phyloP scores from a whole-genome alignment of 2,888 invertebrate genomes.

The Biston stratarius region DNA sequence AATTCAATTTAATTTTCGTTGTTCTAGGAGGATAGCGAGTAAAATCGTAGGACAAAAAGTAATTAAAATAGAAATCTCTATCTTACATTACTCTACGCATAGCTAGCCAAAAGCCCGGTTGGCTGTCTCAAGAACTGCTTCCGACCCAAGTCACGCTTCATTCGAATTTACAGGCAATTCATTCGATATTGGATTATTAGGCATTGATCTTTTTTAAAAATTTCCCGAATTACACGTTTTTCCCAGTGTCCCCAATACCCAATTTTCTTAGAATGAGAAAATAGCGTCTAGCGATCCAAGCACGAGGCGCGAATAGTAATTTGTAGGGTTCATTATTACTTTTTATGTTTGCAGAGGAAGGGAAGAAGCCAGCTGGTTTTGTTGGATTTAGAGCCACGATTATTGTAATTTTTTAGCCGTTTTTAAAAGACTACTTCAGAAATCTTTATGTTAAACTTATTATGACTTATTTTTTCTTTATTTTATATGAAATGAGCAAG shows the following conservation, averaged over 20 bases:
- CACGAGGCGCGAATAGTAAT: slow-evolving; percentile 69
- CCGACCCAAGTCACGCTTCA: slow-evolving; percentile 71
- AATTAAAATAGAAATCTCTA: not conserved
- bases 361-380: slow-evolving; percentile 24
- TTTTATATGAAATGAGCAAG: not conserved
- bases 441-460: not conserved
- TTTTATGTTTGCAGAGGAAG: slow-evolving; percentile 35
- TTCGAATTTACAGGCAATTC: slow-evolving; percentile 83
- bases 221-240: slow-evolving; percentile 53
- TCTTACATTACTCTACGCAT: slow-evolving; percentile 8
- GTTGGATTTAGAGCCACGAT: slow-evolving; percentile 25
- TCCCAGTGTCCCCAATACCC: slow-evolving; percentile 65
- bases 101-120: slow-evolving; percentile 27
- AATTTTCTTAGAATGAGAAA: slow-evolving; percentile 70
- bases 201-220: slow-evolving; percentile 81
- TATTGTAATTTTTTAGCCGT: slow-evolving; percentile 11
- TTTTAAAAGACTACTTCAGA: not conserved
- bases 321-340: slow-evolving; percentile 48
- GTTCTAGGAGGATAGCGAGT: too few species aligned
- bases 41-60: not conserved
- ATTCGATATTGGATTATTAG: slow-evolving; percentile 84
- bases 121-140: slow-evolving; percentile 17
- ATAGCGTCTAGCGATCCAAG: slow-evolving; percentile 72
- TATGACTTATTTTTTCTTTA: too few species aligned
- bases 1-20: too few species aligned